These are phyloP conservation scores for Etheostoma nigrum DNA, from an alignment of 2,797 vertebrate genomes.

Conservation along the genomic window DNA sequence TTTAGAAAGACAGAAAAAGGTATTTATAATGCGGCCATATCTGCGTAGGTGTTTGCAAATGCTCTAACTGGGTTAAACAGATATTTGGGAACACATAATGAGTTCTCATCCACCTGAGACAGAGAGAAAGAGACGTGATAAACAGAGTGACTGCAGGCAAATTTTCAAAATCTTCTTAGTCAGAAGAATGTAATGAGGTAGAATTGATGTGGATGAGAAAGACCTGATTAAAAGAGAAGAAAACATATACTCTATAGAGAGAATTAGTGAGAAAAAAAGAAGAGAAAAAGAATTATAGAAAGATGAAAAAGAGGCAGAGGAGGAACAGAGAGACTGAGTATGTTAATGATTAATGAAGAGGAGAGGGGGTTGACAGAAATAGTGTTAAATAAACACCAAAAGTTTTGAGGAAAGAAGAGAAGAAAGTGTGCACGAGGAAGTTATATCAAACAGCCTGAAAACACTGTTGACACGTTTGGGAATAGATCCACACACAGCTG, in stretches of 20 bases:
- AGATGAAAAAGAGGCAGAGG: slow-evolving; percentile 40
- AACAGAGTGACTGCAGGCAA: slow-evolving; percentile 50
- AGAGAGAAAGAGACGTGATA: slow-evolving; percentile 35
- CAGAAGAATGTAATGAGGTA: slow-evolving; percentile 69
- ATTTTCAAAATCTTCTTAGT: slow-evolving; percentile 54
- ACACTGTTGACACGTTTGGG: slow-evolving; percentile 46
- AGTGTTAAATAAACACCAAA: slow-evolving; percentile 55
- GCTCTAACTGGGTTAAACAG: slow-evolving; percentile 71
- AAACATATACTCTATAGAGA: slow-evolving; percentile 14
- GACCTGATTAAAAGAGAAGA: slow-evolving; percentile 45
- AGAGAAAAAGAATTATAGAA: slow-evolving; percentile 26
- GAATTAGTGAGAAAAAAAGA: slow-evolving; percentile 2
- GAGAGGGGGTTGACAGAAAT: slow-evolving; percentile 49
- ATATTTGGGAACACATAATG: slow-evolving; percentile 70
- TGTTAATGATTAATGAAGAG: slow-evolving; percentile 67
- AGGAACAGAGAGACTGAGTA: slow-evolving; percentile 46
- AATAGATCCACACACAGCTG: slow-evolving; percentile 37
- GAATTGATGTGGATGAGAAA: slow-evolving; percentile 54
- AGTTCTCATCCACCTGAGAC: slow-evolving; percentile 56
- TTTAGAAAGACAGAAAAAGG: slow-evolving; percentile 10
- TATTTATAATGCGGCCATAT: slow-evolving; percentile 26
- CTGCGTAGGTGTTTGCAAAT: slow-evolving; percentile 22
- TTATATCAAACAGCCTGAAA: slow-evolving; percentile 71
- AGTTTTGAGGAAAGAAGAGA: slow-evolving; percentile 54
- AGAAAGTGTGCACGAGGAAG: slow-evolving; percentile 45